Conservation (phyloP, 2,797 vertebrate species). For the Spinus olivaceus region DNA sequence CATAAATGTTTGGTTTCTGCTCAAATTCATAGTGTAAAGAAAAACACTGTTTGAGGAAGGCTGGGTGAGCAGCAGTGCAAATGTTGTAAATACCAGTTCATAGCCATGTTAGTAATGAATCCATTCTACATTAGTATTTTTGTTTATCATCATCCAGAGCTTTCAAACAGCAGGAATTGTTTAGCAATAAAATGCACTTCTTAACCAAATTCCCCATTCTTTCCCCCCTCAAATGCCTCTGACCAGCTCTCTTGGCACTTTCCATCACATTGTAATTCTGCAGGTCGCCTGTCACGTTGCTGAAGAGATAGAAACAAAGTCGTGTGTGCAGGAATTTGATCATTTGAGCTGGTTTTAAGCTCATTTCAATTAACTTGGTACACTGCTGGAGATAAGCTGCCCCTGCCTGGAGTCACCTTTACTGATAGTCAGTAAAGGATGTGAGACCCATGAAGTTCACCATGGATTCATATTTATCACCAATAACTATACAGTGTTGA, state of each 20-base stretch:
- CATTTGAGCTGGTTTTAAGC: constrained; percentile 39
- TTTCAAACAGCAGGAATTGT: background rate
- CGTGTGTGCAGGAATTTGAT: background rate
- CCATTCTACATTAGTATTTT: background rate
- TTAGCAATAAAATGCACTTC: background rate
- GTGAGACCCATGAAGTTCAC: background rate
- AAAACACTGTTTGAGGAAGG: background rate
- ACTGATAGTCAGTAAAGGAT: background rate
- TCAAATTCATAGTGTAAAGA: background rate
- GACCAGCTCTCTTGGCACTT: background rate
- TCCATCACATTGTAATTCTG: background rate
- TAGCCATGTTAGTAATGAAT: background rate
- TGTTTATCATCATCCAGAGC: background rate
- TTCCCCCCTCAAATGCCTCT: background rate
- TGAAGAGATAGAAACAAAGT: constrained; percentile 14
- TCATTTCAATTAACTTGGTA: constrained; percentile 55
- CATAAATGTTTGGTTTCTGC: background rate
- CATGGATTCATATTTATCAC: background rate
- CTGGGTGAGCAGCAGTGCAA: background rate
- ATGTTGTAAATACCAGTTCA: background rate
- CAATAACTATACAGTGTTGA: background rate
- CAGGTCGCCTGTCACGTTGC: background rate
- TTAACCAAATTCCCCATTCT: background rate
- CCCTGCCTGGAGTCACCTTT: constrained; percentile 52
- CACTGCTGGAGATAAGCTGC: constrained; percentile 24